Evolutionary conservation across 2,113 vertebrate genomes (phyloP).

Genomic region (Polypterus bichir): DNA sequence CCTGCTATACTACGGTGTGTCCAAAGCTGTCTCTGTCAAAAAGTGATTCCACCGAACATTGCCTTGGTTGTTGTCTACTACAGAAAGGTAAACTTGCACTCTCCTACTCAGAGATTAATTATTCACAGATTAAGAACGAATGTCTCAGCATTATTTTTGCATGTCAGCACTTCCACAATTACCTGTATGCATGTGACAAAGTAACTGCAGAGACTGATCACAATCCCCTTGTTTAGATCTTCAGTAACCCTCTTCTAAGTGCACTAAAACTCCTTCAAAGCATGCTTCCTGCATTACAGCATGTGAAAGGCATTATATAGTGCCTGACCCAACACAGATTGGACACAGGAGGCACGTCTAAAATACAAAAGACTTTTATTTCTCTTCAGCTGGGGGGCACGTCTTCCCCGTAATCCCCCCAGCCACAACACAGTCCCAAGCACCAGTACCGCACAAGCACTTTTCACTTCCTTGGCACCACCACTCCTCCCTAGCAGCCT

Average conservation of each 20-base stretch:
- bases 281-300: slow-evolving; percentile 18
- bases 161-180: slow-evolving; percentile 17
- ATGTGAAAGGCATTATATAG: too few relatives aligned
- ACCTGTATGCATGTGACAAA: slow-evolving; percentile 13
- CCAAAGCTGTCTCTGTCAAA: slow-evolving; percentile 21
- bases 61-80: slow-evolving; percentile 13
- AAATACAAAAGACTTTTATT: too few relatives aligned
- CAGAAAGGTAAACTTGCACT: slow-evolving; percentile 14
- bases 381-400: too few relatives aligned
- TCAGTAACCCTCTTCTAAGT: slow-evolving; percentile 16
- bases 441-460: too few relatives aligned
- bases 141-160: slow-evolving; percentile 18
- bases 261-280: slow-evolving; percentile 21
- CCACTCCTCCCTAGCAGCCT: too few relatives aligned
- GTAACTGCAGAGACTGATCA: slow-evolving; percentile 18
- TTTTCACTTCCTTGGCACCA: too few relatives aligned
- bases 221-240: slow-evolving; percentile 14
- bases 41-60: slow-evolving; percentile 17
- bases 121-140: slow-evolving; percentile 17
- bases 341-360: too few relatives aligned
- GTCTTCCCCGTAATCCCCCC: too few relatives aligned
- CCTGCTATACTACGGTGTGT: slow-evolving; percentile 19
- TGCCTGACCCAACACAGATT: too few relatives aligned
- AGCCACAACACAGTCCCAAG: too few relatives aligned
- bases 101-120: slow-evolving; percentile 14